These are phyloP conservation scores for Microchrysa polita DNA, from an alignment of 2,888 invertebrate genomes.

Conservation along the genomic window DNA sequence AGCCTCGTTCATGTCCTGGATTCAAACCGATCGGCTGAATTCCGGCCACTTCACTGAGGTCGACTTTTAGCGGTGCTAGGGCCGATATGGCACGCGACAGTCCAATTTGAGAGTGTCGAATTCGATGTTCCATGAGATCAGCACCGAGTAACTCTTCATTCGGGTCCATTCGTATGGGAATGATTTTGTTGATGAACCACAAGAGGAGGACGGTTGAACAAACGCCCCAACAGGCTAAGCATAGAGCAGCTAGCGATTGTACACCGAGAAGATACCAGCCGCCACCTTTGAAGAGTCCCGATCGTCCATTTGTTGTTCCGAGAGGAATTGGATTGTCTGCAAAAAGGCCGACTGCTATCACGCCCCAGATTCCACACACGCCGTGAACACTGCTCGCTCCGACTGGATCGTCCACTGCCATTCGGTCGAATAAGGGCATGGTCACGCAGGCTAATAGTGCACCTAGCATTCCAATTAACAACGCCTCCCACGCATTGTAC, in stretches of 20 bases:
- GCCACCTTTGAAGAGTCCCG: conserved; percentile 83
- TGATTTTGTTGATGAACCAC: conserved; percentile 79
- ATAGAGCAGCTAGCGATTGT: conserved; percentile 77
- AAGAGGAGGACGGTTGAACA: conserved; percentile 76
- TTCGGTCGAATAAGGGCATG: conserved; percentile 79
- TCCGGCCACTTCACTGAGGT: conserved; percentile 59
- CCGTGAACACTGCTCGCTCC: conserved; percentile 92
- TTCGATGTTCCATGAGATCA: conserved; percentile 86
- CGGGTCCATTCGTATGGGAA: conserved; percentile 86
- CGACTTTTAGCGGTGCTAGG: conserved; percentile 71
- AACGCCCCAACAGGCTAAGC: conserved; percentile 79
- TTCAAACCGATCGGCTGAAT: conserved; percentile 70
- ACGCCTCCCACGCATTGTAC: conserved; percentile 86
- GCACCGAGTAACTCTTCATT: conserved; percentile 89
- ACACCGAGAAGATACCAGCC: conserved; percentile 89
- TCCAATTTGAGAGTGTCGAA: conserved; percentile 74
- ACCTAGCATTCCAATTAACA: conserved; percentile 84
- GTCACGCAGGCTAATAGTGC: conserved; percentile 75
- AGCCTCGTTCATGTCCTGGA: conserved; percentile 68
- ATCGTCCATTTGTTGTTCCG: conserved; percentile 80
- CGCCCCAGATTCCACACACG: conserved; percentile 79
- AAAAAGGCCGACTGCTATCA: conserved; percentile 87
- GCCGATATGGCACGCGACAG: conserved; percentile 80
- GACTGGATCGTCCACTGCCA: conserved; percentile 85
- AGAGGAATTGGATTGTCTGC: conserved; percentile 86